A percentile compares a stretch with the other conserved stretches of the same genome.
Conservation (phyloP, 2,113 vertebrate genomes). For the Camelus dromedarius region DNA sequence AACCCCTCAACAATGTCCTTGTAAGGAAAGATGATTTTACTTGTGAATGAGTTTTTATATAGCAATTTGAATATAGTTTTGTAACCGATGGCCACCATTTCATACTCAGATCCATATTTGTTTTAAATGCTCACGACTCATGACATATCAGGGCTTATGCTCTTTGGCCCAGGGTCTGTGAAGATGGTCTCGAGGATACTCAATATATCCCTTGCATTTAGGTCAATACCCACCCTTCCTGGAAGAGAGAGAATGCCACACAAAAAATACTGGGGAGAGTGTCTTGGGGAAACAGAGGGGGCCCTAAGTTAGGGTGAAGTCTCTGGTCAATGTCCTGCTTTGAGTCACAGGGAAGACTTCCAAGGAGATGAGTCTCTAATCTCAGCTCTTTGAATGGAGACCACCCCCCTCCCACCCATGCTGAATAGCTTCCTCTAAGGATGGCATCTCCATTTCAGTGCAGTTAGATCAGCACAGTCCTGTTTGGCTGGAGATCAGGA, state of each 20-base stretch:
- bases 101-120: not conserved
- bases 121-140: not conserved
- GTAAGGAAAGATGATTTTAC: not conserved
- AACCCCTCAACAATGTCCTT: not conserved
- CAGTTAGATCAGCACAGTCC: not conserved
- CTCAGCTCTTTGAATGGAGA: not conserved
- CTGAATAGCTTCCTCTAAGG: not conserved
- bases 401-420: fast-evolving
- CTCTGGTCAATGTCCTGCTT: not conserved
- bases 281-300: not conserved
- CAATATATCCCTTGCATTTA: not conserved
- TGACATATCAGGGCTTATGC: not conserved
- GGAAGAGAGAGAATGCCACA: not conserved
- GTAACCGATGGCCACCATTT: not conserved
- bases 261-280: not conserved
- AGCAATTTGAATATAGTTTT: not conserved
- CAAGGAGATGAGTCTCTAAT: not conserved
- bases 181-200: not conserved
- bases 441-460: not conserved
- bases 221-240: not conserved
- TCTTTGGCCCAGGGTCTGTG: not conserved
- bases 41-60: not conserved
- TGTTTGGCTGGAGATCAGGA: not conserved
- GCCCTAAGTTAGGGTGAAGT: not conserved
- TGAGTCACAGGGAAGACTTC: not conserved